These are phyloP conservation scores for Portunus trituberculatus DNA, from an alignment of 1,140 invertebrate genomes.

Conservation along the genomic window DNA sequence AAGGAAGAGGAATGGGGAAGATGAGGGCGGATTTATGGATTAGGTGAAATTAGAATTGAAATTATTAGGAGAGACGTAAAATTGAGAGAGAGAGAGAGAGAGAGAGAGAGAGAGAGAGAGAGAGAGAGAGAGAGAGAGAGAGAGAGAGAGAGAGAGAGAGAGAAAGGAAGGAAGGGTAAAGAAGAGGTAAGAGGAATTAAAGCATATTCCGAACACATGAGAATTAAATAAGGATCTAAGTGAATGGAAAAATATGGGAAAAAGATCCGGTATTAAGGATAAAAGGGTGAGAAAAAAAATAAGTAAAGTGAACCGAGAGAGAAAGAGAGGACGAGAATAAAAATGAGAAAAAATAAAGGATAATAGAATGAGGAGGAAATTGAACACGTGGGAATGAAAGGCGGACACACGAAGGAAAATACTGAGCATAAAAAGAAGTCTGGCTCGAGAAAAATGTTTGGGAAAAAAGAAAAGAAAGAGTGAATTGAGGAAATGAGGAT, in stretches of 20 bases:
- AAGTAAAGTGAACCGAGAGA: too few relatives aligned
- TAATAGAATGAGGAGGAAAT: slow-evolving; percentile 23
- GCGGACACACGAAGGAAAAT: neutral
- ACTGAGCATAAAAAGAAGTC: neutral
- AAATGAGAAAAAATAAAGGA: neutral
- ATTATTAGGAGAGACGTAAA: too few relatives aligned
- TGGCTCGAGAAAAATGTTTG: neutral
- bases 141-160: neutral
- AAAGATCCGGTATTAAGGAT: neutral
- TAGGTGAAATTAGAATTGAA: too few relatives aligned
- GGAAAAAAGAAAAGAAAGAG: neutral
- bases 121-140: neutral
- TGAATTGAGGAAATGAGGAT: neutral
- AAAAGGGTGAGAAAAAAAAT: neutral
- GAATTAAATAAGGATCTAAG: neutral
- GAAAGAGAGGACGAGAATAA: too few relatives aligned
- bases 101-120: neutral
- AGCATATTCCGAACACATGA: neutral
- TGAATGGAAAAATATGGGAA: neutral
- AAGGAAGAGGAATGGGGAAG: neutral
- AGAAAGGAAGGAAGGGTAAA: neutral
- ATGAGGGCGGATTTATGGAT: too few relatives aligned
- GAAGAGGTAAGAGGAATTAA: neutral
- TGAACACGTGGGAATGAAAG: slow-evolving; percentile 1
- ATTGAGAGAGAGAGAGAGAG: too few relatives aligned